Base-by-base conservation (phyloP, 2,113 vertebrate species). In the Equus quagga region DNA sequence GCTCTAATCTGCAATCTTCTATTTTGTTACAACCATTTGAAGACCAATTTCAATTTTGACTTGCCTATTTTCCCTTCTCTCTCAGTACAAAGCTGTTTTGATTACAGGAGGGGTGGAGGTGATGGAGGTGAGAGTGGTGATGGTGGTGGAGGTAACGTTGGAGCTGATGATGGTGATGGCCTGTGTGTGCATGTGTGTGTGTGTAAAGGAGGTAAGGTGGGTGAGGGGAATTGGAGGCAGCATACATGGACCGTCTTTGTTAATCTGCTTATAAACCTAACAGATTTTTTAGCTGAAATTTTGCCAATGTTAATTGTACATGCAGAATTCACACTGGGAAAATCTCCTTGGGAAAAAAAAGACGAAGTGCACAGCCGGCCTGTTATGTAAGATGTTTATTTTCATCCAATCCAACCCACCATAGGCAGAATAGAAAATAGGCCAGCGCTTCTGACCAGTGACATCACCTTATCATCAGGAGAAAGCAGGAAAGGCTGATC, bases 301-400 rank as follows among this genome's bases (percentile, higher is more conserved):
- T 98, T 92, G 97, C 96, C 98, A 98, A 64, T 56, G 96, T 98
- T 98, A 98, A 98, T 98, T 98, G 97, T 97, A 98, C 24, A 60
- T 96, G 96, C 88, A 98, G 98, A 98, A 98, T 97, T 98, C 98
- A 98, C 70, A 92, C 98, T 98, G 98, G 97, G 98, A 98, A 99
- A 98, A 98, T 98, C 96, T 99, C 94, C 96, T 98, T 97, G 96
- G 92, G 93, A 8, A 8, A n/a, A 93, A 96, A 98, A 97, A 97
- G 91, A 90, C 92, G 76, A 95, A 98, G 97, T 96, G 98, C 98
- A 98, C 98, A 99, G 98, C 98, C 91, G 70, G 98, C 76, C 89
- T 97, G 96, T 99, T 99, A 99, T 98, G 94, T 98, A 99, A 99
- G 98, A 98, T 98, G 98, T 99, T 99, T 99, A 99, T 98, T 99